Evolutionary conservation across 2,797 vertebrate genomes (phyloP).

Genomic region (Anguilla marmorata): DNA sequence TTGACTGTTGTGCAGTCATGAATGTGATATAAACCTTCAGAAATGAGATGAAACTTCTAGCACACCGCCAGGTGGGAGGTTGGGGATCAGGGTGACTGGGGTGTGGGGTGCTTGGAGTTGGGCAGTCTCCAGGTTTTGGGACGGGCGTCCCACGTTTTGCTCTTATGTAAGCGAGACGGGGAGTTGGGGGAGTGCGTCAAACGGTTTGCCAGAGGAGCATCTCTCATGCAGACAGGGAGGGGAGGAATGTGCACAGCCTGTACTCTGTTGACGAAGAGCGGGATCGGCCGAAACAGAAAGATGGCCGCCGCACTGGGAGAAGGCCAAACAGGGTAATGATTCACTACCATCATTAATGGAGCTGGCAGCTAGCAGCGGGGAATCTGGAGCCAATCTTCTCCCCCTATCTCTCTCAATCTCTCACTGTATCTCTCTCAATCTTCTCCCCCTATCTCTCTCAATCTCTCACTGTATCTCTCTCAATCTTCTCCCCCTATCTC

Average conservation of each 20-base stretch:
- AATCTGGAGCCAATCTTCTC: not conserved
- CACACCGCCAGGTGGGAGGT: not conserved
- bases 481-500: not conserved
- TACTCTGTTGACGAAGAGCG: slow-evolving; percentile 53
- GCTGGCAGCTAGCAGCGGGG: slow-evolving; percentile 23
- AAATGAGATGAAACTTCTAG: not conserved
- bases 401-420: not conserved
- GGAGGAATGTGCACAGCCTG: slow-evolving; percentile 47
- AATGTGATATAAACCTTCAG: not conserved
- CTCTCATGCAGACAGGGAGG: slow-evolving; percentile 26
- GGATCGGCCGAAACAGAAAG: slow-evolving; percentile 36
- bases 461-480: not conserved
- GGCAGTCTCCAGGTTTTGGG: not conserved
- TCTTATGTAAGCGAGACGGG: slow-evolving; percentile 17
- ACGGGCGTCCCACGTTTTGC: not conserved
- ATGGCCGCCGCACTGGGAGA: slow-evolving; percentile 14
- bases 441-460: slow-evolving; percentile 3
- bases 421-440: not conserved
- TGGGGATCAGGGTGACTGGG: not conserved
- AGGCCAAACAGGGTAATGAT: slow-evolving; percentile 26
- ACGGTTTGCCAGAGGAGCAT: slow-evolving; percentile 26
- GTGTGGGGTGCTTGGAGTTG: not conserved
- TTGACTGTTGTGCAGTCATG: not conserved
- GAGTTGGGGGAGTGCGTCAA: slow-evolving; percentile 14
- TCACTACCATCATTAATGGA: slow-evolving; percentile 50